Evolutionary conservation across 2,888 invertebrate species (phyloP), one percentile per base, ranked within the genome.

Genomic region (Macaria liturata): DNA sequence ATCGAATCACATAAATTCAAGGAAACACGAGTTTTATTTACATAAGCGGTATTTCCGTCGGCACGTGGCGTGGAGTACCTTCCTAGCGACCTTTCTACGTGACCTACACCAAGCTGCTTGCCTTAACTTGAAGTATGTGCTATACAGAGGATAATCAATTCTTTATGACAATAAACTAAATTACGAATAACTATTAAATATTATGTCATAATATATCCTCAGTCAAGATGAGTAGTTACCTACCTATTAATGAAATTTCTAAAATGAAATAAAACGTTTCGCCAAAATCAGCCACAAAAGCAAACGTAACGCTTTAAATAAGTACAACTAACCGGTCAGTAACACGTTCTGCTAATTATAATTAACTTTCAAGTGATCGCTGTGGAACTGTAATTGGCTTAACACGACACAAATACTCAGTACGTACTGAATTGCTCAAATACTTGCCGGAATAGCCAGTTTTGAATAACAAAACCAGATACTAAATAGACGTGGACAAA

Each of bases 381-480:
- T 31, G 51, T 32, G 57, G 53, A 61, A 9, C 48, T 46, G 49
- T 70, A 70, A 70, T 68, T 70, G 70, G 70, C 62, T 70, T 60
- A 54, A 51, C 54, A 58, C 61, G 32, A 54, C 45, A 61, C 56
- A 47, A 47, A 56, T 58, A 50, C 46, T 42, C 8, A 5, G n/a
- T 9, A 42, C 42, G 3, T 4, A 42, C n/a, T 9, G 53, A 49
- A 58, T 60, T 56, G 51, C 55, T 46, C 49, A 43, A 53, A 52
- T 49, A 45, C 52, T 49, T 42, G n/a, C 5, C 44, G 30, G 34
- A 50, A 45, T 31, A 51, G 51, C 5, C 7, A 9, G 20, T 32
- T 9, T 47, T 9, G 37, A 39, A 49, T 37, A 37, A 37, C 34
- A 37, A 42, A 20, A 20, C 20, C n/a, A 3, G 30, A 42, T 9